Base-by-base conservation (phyloP, 2,113 vertebrate genomes). In the Perca flavescens region DNA sequence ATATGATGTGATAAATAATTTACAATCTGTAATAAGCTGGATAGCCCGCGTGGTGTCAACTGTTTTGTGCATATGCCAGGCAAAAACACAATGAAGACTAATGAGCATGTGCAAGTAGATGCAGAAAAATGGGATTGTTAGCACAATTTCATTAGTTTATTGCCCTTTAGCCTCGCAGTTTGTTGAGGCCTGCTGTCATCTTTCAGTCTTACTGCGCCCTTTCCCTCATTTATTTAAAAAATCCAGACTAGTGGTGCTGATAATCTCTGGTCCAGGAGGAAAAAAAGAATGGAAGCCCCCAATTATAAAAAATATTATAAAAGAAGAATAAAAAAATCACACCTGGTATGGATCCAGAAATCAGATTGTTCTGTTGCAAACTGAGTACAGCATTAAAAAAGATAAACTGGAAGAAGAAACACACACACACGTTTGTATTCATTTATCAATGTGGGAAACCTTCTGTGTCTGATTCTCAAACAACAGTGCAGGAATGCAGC, bases 371-470 rank as follows among this genome's bases (percentile, higher is more conserved):
- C 15, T 40, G 13, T 22, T 53, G 13, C 17, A 65, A 12, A 63
- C 2, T 19, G 12, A 66, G 17, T 6, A 36, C 3, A 52, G 25
- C 13, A 28, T 60, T 63, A 81, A 46, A n/a, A 79, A 81, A 31
- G 19, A 60, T 19, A 64, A 82, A 80, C 36, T n/a, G 46, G 8
- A 54, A 22, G 10, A 79, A 17, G 21, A 74, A 57, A 79, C 43
- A 7, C 3, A 65, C 50, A 58, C 22, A n/a, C 63, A 80, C 17
- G 40, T 83, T 84, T 67, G 31, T 82, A 53, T 80, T 72, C 60
- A 89, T 92, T 93, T 93, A 94, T 94, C 93, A 93, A 91, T 94
- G 93, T 95, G 94, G 93, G 94, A 94, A 95, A 91, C 77, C 43
- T 85, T 79, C 77, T 62, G 79, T 5, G 40, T 53, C 31, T 19